phyloP scores from a whole-genome alignment of 2,888 invertebrate genomes.

The Agrypnus murinus region DNA sequence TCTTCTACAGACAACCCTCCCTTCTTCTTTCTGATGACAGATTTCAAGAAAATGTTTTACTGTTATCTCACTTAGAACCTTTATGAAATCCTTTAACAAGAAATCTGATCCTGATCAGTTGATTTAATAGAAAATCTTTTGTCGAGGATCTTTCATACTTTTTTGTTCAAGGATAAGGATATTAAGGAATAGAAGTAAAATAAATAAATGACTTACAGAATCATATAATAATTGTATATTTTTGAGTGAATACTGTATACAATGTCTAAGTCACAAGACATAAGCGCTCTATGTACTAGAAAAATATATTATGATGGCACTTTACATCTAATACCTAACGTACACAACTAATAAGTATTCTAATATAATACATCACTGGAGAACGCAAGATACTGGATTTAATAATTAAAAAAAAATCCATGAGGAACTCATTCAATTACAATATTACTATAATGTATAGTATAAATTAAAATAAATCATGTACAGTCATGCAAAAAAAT shows the following conservation, averaged over 20 bases:
- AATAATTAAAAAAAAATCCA: conserved; percentile 35
- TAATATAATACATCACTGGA: conserved; percentile 50
- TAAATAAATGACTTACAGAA: conserved; percentile 5
- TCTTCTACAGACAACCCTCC: no score
- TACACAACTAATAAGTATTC: conserved; percentile 48
- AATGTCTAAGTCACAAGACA: conserved; percentile 72
- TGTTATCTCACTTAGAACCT: no score
- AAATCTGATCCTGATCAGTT: no score
- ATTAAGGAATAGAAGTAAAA: no score
- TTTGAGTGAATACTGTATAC: conserved; percentile 72
- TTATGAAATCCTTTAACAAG: no score
- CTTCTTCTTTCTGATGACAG: no score
- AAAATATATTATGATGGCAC: conserved; percentile 73
- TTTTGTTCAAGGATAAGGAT: no score
- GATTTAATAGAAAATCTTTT: no score
- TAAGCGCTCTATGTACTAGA: conserved; percentile 72
- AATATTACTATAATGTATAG: conserved; percentile 14
- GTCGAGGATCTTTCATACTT: no score
- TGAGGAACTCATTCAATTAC: conserved; percentile 24
- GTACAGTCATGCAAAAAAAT: no score
- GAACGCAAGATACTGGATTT: conserved; percentile 30
- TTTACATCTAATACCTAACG: conserved; percentile 66
- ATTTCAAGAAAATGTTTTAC: no score
- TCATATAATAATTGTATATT: conserved; percentile 69
- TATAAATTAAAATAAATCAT: not conserved